Percentiles rank a stretch among this genome's conserved stretches.
These are phyloP conservation scores for Takifugu rubripes DNA, from an alignment of 2,797 vertebrate species.

Conservation along the genomic window DNA sequence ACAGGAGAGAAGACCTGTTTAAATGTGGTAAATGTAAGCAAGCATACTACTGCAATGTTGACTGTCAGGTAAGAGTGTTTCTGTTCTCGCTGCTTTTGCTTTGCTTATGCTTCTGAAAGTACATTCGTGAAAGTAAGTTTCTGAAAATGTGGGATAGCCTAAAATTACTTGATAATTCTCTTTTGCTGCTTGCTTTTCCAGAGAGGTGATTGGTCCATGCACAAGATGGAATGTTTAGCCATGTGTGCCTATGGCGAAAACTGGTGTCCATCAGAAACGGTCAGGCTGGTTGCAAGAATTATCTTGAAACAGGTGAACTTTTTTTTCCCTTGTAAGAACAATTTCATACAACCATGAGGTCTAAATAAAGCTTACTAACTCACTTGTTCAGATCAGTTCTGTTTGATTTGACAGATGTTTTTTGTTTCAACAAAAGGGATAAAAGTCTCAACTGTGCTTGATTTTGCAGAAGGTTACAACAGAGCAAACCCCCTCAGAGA, in stretches of 20 bases:
- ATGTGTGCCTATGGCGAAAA: slow-evolving; percentile 91
- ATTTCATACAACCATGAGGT: not conserved
- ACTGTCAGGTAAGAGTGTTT: slow-evolving; percentile 86
- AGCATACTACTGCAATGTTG: slow-evolving; percentile 93
- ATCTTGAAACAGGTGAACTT: slow-evolving; percentile 89
- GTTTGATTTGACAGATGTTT: too few species aligned
- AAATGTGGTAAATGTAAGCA: slow-evolving; percentile 98
- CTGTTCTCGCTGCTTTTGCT: slow-evolving; percentile 5
- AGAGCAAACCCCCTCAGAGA: slow-evolving; percentile 74
- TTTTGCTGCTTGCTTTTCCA: slow-evolving; percentile 42
- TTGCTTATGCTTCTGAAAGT: not conserved
- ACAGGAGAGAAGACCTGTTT: slow-evolving; percentile 91
- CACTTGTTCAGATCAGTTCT: too few species aligned
- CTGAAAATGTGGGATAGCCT: not conserved
- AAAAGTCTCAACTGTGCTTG: slow-evolving; percentile 1
- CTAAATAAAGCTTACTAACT: not conserved
- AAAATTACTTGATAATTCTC: not conserved
- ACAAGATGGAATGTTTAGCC: slow-evolving; percentile 92
- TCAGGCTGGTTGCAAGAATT: slow-evolving; percentile 91
- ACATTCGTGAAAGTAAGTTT: not conserved
- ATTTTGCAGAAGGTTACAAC: slow-evolving; percentile 69
- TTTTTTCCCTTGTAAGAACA: not conserved
- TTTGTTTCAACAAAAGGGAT: too few species aligned
- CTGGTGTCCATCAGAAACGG: slow-evolving; percentile 96
- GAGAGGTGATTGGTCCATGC: slow-evolving; percentile 95